Evolutionary conservation across 2,113 vertebrate genomes (phyloP), one percentile per base, ranked within the genome.

Genomic region (Proterorhinus semilunaris): DNA sequence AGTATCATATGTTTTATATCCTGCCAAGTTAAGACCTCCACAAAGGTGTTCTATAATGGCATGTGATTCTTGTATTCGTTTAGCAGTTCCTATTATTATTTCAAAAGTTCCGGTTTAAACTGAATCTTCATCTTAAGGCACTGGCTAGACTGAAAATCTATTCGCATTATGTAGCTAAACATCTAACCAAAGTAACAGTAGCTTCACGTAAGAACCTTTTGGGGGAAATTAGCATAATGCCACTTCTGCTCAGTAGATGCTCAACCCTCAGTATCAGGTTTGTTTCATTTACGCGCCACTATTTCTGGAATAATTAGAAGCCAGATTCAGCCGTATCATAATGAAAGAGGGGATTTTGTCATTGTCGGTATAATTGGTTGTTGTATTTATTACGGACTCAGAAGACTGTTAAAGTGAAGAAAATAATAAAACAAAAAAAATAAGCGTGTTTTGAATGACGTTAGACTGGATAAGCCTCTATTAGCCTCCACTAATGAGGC

Each of bases 321-420:
- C 68, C 50, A 13, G 42, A 61, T 61, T 44, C 36, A n/a, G 44
- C 58, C 8, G 58, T 61, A 61, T 61, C 58, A 61, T 43, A 61
- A 61, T 61, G 42, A 49, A 78, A 62, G 82, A 63, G 48, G 81
- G 50, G 68, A 67, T 75, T 75, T 85, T 74, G 83, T 79, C 71
- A 80, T 74, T 59, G 44, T 82, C 86, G 57, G 42, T 91, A 92
- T 92, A 90, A 82, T 91, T 88, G 81, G 76, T 81, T 83, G 76
- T 69, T 75, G 81, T 61, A 81, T 78, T 80, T 2, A 55, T 83
- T 71, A 59, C 78, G 65, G 72, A 82, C 81, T 76, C 69, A 84
- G 74, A 79, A 83, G 68, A 64, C 55, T 63, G 55, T 70, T 48
- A 7, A 74, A 78, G 27, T 36, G 27, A 3, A 36, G 27, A 36